Evolutionary conservation across 1,140 invertebrate genomes (phyloP), one percentile per base, ranked within the genome.

Genomic region (Pomacea maculata): DNA sequence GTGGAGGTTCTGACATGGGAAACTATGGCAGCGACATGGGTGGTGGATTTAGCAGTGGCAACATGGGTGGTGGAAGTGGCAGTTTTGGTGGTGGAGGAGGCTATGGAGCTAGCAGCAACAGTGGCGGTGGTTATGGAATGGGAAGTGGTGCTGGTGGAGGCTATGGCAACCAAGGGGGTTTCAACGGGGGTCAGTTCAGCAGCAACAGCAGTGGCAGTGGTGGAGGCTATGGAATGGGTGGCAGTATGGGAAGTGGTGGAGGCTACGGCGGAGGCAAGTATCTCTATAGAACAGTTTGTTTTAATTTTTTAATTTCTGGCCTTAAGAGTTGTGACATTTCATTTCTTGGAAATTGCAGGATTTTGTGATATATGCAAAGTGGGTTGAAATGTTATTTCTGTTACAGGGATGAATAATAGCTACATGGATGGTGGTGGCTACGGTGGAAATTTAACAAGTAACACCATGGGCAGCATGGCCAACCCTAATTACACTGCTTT

Each of bases 401-500:
- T 70, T 78, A 5, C 65, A 61, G 55, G 29, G 57, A 67, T 52
- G 19, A 70, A 57, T 65, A 70, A 70, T 65, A 78, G 67, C 65
- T 55, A 57, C 54, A 57, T 70, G 10, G 70, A 70, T 65, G 77
- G 70, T 15, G 80, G 80, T 63, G 75, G 74, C 52, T 75, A 67
- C 67, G 67, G 71, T 70, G 75, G 29, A 65, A 55, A 17, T 65
- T 55, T 78, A 65, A 67, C 45, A 14, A 71, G 80, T 64, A 77
- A 71, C 57, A 65, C 45, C 55, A 81, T 79, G 71, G 79, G 81
- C 70, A 75, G 71, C 61, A 84, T 84, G 81, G 78, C 75, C 72
- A 85, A 87, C 83, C 85, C 86, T 55, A 89, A 89, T 81, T 88
- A 88, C 79, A 88, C 87, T 75, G 85, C 87, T 54, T 88, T 88